Evolutionary conservation across 92 coral and sea anemone genomes (phyloP), one percentile per base, ranked within the genome.

Genomic region (Phenganax marumi): DNA sequence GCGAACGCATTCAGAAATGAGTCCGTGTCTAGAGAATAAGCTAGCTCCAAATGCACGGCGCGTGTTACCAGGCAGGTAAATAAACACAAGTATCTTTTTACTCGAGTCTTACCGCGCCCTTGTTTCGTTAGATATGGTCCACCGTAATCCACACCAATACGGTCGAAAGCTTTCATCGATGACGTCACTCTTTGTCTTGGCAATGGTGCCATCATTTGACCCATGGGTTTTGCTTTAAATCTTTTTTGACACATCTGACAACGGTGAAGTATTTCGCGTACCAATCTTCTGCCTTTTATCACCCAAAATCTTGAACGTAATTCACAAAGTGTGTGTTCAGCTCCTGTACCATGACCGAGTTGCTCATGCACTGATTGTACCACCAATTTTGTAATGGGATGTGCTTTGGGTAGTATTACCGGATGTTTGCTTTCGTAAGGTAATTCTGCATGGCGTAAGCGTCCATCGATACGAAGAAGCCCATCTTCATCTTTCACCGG

Each of bases 321-420:
- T 7, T 56, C 63, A 19, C n/a, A 14, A 56, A 56, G 63, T 19
- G 63, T 19, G 63, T 56, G 63, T 56, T 56, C 63, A 14, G 7
- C 47, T 66, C 82, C 33, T 58, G 58, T 52, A 52, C 82, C 21
- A 62, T 77, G 33, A 64, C 17, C 74, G 33, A 54, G 25, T 77
- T 39, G 53, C 19, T 58, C 74, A 58, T 66, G 14, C 21, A 60
- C 26, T 52, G 43, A 11, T 68, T 47, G 17, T 56, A 56, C 22
- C 22, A 56, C 63, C n/a, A 56, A 21, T 14, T 56, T 14, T 1
- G 63, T 56, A 56, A 56, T 21, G 17, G 63, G 63, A 21, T 56
- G 63, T 56, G 17, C 22, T 21, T 56, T 56, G 63, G 63, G 63
- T 3, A 56, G 22, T 56, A 56, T 21, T 21, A 56, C 63, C 22